A percentile compares a stretch with the other conserved stretches of the same genome.
phyloP scores from a whole-genome alignment of 2,113 vertebrate species.

The Pimephales promelas region DNA sequence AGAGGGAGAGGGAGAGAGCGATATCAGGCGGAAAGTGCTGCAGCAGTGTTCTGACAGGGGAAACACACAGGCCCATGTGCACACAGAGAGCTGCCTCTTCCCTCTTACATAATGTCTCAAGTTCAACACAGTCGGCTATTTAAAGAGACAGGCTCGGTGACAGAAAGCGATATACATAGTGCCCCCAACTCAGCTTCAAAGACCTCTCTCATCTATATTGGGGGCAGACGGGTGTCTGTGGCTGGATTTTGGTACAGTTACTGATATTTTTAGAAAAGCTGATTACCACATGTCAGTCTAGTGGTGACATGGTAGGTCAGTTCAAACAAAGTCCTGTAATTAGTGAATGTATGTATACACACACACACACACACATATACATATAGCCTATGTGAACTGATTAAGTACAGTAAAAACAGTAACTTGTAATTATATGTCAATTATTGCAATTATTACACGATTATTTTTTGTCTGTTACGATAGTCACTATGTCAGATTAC shows the following conservation, averaged over 20 bases:
- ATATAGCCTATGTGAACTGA: too few species aligned
- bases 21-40: slow-evolving; percentile 54
- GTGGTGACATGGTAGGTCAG: slow-evolving; percentile 6
- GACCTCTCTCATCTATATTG: slow-evolving; percentile 74
- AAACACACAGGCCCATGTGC: slow-evolving; percentile 60
- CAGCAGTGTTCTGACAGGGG: slow-evolving; percentile 56
- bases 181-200: slow-evolving; percentile 75
- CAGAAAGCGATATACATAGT: slow-evolving; percentile 82
- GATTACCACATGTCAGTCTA: slow-evolving; percentile 63
- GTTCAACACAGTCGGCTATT: slow-evolving; percentile 80
- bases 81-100: slow-evolving; percentile 65
- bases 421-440: too few species aligned
- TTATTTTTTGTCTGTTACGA: too few species aligned
- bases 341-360: too few species aligned
- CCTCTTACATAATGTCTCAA: slow-evolving; percentile 80
- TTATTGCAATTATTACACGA: too few species aligned
- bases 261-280: slow-evolving; percentile 76
- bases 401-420: too few species aligned
- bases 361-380: too few species aligned
- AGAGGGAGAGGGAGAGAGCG: slow-evolving; percentile 49
- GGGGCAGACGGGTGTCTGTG: slow-evolving; percentile 71
- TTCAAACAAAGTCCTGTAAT: neutral
- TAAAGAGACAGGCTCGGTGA: slow-evolving; percentile 75
- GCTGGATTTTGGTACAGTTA: slow-evolving; percentile 71
- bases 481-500: too few species aligned